These are phyloP conservation scores for Bambusicola thoracicus DNA, from an alignment of 2,113 vertebrate species.

Conservation along the genomic window DNA sequence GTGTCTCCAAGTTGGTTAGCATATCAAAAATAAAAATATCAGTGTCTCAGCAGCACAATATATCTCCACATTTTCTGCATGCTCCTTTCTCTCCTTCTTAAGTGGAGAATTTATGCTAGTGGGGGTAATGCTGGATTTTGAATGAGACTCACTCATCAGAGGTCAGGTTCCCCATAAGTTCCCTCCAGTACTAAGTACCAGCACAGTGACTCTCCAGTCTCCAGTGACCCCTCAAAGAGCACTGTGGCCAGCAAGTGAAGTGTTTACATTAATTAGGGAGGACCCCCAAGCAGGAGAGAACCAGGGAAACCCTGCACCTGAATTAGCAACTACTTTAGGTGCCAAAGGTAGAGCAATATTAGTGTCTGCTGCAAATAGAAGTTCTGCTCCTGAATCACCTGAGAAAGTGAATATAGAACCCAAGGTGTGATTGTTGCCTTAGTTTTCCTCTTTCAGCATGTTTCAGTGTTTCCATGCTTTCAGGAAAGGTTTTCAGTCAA, in stretches of 20 bases:
- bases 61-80: neutral
- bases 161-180: neutral
- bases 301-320: neutral
- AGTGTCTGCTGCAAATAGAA: neutral
- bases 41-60: neutral
- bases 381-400: neutral
- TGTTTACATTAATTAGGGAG: neutral
- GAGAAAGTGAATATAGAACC: fast-evolving
- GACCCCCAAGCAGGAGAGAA: neutral
- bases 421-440: neutral
- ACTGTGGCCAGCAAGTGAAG: neutral
- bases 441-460: neutral
- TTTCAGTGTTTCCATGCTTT: neutral
- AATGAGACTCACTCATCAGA: neutral
- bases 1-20: neutral
- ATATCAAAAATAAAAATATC: neutral
- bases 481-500: neutral
- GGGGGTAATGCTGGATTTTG: neutral
- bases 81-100: neutral
- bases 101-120: neutral
- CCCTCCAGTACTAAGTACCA: fast-evolving
- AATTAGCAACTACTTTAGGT: neutral
- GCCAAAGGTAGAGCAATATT: neutral
- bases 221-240: neutral
- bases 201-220: neutral